Evolutionary conservation across 2,113 vertebrate species (phyloP).

Genomic region (Hystrix brachyura): DNA sequence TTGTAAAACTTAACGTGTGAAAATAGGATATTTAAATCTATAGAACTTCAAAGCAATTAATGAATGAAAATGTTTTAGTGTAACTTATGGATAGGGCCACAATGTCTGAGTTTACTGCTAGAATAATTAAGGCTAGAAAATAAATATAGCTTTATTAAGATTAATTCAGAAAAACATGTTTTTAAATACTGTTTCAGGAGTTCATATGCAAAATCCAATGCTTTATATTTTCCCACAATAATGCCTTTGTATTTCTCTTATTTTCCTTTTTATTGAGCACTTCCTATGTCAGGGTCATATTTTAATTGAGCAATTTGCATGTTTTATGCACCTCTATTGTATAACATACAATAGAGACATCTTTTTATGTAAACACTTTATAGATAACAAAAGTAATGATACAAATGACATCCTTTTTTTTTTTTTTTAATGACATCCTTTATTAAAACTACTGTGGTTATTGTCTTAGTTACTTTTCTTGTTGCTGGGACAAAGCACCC

Average conservation of each 20-base stretch:
- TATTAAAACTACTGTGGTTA: not conserved
- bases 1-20: too few species aligned
- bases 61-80: not conserved
- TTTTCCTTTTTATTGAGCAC: not conserved
- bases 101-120: not conserved
- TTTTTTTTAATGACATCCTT: not conserved
- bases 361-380: not conserved
- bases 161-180: not conserved
- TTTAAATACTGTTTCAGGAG: not conserved
- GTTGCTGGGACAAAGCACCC: not conserved
- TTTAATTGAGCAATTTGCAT: not conserved
- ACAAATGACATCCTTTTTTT: not conserved
- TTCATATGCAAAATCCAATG: not conserved
- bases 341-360: not conserved
- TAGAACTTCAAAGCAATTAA: not conserved
- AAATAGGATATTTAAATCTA: constrained; percentile 14
- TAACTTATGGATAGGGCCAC: not conserved
- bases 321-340: not conserved
- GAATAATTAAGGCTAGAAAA: constrained; percentile 34
- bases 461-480: not conserved
- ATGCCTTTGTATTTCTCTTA: not conserved
- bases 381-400: not conserved
- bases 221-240: not conserved
- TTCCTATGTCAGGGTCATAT: not conserved
- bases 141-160: not conserved